These are phyloP conservation scores for Osedax fenrisi DNA, from an alignment of 2,888 invertebrate genomes.

Conservation along the genomic window DNA sequence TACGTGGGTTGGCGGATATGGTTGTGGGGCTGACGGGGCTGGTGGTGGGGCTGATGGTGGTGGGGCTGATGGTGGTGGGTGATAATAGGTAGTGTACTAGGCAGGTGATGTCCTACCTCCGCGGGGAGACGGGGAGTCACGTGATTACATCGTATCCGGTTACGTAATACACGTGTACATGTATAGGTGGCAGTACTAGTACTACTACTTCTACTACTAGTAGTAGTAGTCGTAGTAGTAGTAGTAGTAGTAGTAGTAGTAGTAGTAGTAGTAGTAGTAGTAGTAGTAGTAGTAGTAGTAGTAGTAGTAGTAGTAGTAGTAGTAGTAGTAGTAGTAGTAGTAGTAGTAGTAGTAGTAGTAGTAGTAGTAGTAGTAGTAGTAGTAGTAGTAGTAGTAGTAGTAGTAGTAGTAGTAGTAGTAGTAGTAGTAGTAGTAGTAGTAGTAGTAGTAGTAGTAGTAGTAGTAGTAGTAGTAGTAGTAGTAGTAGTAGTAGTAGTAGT, in stretches of 20 bases:
- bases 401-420: slow-evolving; percentile 24
- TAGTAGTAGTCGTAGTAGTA: slow-evolving; percentile 20
- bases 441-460: slow-evolving; percentile 23
- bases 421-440: slow-evolving; percentile 24
- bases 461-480: slow-evolving; percentile 22
- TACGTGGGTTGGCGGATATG: background rate
- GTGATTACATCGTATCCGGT: too few species aligned
- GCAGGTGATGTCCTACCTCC: too few species aligned
- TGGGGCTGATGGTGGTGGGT: background rate
- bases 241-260: slow-evolving; percentile 26
- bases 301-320: slow-evolving; percentile 23
- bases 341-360: slow-evolving; percentile 27
- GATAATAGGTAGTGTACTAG: too few species aligned
- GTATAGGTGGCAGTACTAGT: background rate
- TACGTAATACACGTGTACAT: too few species aligned
- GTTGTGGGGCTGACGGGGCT: background rate
- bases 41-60: background rate
- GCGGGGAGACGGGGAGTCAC: too few species aligned
- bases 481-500: slow-evolving; percentile 24
- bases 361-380: slow-evolving; percentile 25
- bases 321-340: slow-evolving; percentile 26
- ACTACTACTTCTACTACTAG: background rate
- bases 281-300: slow-evolving; percentile 25
- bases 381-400: slow-evolving; percentile 17
- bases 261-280: slow-evolving; percentile 26